phyloP scores from a whole-genome alignment of 1,140 invertebrate genomes.

The Stenopsyche tienmushanensis region DNA sequence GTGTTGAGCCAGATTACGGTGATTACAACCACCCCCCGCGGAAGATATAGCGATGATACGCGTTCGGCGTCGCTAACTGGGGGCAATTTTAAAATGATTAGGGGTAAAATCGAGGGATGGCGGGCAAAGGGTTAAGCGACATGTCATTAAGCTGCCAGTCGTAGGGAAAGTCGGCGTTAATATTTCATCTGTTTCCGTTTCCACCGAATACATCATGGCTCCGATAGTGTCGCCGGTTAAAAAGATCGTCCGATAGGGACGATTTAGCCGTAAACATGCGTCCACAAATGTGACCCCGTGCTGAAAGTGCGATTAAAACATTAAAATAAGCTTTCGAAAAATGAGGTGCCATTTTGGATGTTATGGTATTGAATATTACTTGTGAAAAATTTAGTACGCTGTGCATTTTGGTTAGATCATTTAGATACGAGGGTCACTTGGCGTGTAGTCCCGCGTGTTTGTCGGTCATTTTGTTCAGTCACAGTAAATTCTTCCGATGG shows the following conservation, averaged over 20 bases:
- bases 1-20: not conserved
- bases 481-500: no score
- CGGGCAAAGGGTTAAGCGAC: constrained; percentile 18
- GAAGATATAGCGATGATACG: not conserved
- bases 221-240: constrained; percentile 20
- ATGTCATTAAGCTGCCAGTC: constrained; percentile 19
- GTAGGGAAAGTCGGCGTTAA: constrained; percentile 9
- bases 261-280: not conserved
- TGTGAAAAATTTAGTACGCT: no score
- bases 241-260: constrained; percentile 17
- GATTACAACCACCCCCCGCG: not conserved
- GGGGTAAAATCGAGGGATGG: not conserved
- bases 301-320: not conserved
- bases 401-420: no score
- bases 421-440: no score
- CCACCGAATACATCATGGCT: constrained; percentile 17
- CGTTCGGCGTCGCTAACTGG: not conserved
- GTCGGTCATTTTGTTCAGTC: no score
- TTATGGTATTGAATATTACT: no score
- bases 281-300: not conserved
- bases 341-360: no score
- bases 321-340: no score
- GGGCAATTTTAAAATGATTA: constrained; percentile 21
- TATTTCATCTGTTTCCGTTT: constrained; percentile 31
- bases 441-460: no score